These are phyloP conservation scores for Irena cyanogastra DNA, from an alignment of 2,113 vertebrate genomes.

Conservation along the genomic window DNA sequence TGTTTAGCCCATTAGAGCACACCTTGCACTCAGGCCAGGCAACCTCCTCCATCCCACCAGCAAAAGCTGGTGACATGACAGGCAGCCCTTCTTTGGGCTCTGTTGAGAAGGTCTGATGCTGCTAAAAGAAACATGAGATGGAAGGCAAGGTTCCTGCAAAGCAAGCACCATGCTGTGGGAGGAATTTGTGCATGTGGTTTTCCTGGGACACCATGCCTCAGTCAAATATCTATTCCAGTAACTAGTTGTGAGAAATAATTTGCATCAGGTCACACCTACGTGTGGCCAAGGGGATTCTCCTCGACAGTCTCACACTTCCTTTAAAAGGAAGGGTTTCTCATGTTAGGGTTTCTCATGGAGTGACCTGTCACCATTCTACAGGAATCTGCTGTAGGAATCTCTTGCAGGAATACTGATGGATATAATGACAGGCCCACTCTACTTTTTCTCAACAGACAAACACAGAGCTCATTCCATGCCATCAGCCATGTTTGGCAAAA, in stretches of 20 bases:
- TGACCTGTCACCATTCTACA: not conserved
- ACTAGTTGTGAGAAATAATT: not conserved
- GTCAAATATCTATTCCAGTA: not conserved
- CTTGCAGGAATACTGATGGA: not conserved
- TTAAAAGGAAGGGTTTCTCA: not conserved
- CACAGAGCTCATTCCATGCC: not conserved
- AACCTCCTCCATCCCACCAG: not conserved
- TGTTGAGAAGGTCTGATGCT: not conserved
- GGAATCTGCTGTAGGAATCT: not conserved
- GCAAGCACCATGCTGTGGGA: not conserved
- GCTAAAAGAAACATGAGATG: not conserved
- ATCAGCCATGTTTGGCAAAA: not conserved
- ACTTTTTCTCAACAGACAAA: not conserved
- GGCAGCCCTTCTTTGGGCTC: not conserved
- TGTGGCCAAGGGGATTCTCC: not conserved
- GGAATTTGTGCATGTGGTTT: not conserved
- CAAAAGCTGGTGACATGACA: not conserved
- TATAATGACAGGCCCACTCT: not conserved
- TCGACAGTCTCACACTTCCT: not conserved
- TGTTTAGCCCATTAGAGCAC: not conserved
- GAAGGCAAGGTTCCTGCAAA: not conserved
- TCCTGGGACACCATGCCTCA: not conserved
- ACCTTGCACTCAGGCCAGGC: not conserved
- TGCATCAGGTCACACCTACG: not conserved
- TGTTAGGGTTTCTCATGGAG: not conserved